Evolutionary conservation across 2,888 invertebrate genomes (phyloP).

Genomic region (Orthonevra nobilis): DNA sequence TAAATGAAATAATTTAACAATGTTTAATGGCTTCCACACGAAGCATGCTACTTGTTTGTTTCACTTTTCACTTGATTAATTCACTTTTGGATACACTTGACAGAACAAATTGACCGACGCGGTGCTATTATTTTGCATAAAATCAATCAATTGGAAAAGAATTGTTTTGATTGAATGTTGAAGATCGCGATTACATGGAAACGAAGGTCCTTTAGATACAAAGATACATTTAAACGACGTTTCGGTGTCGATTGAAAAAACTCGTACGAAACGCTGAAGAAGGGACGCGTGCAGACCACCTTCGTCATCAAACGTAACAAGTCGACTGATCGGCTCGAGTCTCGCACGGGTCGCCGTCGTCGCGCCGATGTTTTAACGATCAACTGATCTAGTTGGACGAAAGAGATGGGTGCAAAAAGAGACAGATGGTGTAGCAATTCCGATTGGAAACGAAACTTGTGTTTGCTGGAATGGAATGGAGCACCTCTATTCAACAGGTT

Average conservation of each 20-base stretch:
- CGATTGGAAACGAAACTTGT: slow-evolving; percentile 19
- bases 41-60: slow-evolving; percentile 55
- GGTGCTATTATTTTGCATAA: slow-evolving; percentile 54
- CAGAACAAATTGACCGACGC: slow-evolving; percentile 27
- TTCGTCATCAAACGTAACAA: slow-evolving; percentile 47
- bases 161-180: slow-evolving; percentile 48
- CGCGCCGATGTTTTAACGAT: slow-evolving; percentile 24
- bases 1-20: slow-evolving; percentile 39
- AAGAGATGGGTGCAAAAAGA: slow-evolving; percentile 11
- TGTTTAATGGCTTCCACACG: slow-evolving; percentile 51
- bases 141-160: slow-evolving; percentile 31
- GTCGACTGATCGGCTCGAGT: slow-evolving; percentile 68
- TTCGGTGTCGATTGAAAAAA: slow-evolving; percentile 9
- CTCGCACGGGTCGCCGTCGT: slow-evolving; percentile 46
- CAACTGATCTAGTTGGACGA: slow-evolving; percentile 58
- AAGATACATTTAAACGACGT: slow-evolving; percentile 9
- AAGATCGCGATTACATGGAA: slow-evolving; percentile 10
- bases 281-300: slow-evolving; percentile 40
- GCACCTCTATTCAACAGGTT: slow-evolving; percentile 50
- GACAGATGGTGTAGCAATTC: neutral
- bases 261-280: slow-evolving; percentile 21
- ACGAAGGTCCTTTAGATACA: slow-evolving; percentile 9
- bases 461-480: slow-evolving; percentile 3
- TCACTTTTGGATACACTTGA: slow-evolving; percentile 29
- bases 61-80: slow-evolving; percentile 54